Base-by-base conservation (phyloP, 2,888 invertebrate species). In the Monoplex corrugatus region DNA sequence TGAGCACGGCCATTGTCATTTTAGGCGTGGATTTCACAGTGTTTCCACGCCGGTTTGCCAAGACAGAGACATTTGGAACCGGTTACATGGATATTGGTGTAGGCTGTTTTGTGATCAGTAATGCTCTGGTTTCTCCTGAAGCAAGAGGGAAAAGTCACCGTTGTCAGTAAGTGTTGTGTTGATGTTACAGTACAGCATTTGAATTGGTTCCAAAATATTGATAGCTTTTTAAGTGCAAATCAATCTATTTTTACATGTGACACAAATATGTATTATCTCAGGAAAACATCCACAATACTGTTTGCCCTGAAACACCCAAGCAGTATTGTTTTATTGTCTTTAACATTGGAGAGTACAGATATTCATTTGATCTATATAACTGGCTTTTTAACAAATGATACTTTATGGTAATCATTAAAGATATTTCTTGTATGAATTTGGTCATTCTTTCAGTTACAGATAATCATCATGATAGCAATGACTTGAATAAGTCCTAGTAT, bases 31-130 rank as follows among this genome's bases (percentile, higher is more conserved):
- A 99, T 96, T 99, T 99, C 95, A 96, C 96, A 84, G 96, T 97
- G 87, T 99, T 98, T 95, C 99, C 99, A 0, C 96, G 98, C 84
- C 96, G 97, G 93, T 98, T 98, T 95, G 98, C 98, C 0, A 99
- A 99, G 96, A 98, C 98, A 0, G 98, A 98, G 94, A 97, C 96
- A 0, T 98, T 97, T 96, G 99, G 99, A 0, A 98, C 95, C 95
- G 96, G 96, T 13, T 90, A 99, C 44, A 99, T 99, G 99, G 99
- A 99, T 95, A 97, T 98, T 19, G 99, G 99, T 19, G 99, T 99
- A 5, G 99, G 99, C 0, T 96, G 98, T 35, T 99, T 98, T 90
- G 92, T 95, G 10, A 87, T 95, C 23, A 90, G 94, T 35, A 95
- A 95, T 94, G 95, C 94, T 23, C 92, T 95, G 89, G 95, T 95